These are phyloP conservation scores for Graptemys geographica DNA, from an alignment of 2,797 vertebrate genomes.

Conservation along the genomic window DNA sequence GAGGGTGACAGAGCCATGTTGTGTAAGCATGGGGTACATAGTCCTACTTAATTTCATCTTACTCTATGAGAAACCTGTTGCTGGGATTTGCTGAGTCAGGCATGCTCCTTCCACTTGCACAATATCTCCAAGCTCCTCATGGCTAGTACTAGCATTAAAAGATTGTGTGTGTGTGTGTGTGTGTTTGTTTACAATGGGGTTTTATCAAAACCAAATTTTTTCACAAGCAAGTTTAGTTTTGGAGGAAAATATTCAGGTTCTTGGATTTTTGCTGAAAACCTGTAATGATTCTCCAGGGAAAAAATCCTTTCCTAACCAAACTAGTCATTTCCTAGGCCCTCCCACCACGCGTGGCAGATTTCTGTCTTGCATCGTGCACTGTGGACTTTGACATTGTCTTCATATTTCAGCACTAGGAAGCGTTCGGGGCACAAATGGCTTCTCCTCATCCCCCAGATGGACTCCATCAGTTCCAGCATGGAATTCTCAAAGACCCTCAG, in stretches of 20 bases:
- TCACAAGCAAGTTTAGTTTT: neutral
- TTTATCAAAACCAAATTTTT: neutral
- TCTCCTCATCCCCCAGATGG: neutral
- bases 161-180: neutral
- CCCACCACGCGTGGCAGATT: neutral
- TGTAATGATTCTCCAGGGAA: neutral
- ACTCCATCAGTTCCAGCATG: neutral
- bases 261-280: neutral
- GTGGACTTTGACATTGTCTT: neutral
- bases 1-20: rapidly evolving
- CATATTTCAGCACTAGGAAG: rapidly evolving
- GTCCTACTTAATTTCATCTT: neutral
- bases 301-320: neutral
- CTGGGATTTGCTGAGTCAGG: neutral
- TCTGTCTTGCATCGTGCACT: neutral
- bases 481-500: neutral
- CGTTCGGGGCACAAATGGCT: neutral
- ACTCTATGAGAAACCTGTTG: neutral
- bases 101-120: neutral
- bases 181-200: neutral
- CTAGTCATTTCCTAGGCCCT: neutral
- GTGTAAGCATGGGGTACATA: rapidly evolving
- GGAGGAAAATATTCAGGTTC: neutral
- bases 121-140: neutral
- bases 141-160: neutral